Percentiles rank a stretch among this genome's conserved stretches.
Conservation (phyloP, 2,113 vertebrate genomes). For the Gracilinanus agilis region DNA sequence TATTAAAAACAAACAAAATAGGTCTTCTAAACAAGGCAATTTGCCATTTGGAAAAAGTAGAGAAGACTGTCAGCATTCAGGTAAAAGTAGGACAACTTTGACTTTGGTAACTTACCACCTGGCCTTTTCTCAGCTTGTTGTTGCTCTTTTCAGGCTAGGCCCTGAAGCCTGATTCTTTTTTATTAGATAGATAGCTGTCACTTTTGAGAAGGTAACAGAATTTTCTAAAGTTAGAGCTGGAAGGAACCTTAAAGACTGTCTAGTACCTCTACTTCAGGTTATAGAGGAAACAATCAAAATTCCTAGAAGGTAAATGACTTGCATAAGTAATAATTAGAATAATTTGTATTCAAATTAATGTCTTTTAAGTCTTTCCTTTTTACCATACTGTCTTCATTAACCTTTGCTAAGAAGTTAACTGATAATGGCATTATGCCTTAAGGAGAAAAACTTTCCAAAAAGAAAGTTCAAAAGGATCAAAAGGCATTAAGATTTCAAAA, state of each 20-base stretch:
- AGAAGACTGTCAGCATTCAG: background rate
- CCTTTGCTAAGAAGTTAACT: background rate
- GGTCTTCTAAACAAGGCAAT: background rate
- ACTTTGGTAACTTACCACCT: background rate
- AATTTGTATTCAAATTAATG: background rate
- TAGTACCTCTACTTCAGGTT: background rate
- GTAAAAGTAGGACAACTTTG: background rate
- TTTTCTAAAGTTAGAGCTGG: background rate
- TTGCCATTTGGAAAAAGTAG: background rate
- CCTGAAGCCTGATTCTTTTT: background rate
- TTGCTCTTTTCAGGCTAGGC: background rate
- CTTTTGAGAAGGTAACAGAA: background rate
- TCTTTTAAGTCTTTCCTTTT: background rate
- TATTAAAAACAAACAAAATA: background rate
- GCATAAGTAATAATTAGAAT: background rate
- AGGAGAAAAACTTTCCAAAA: background rate
- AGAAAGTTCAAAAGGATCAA: background rate
- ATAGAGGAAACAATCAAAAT: background rate
- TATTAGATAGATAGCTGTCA: background rate
- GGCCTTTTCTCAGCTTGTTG: background rate
- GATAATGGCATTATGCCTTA: background rate
- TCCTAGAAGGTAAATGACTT: background rate
- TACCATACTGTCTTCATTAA: background rate
- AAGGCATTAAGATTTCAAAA: background rate
- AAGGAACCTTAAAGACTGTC: background rate